Evolutionary conservation across 2,797 vertebrate species (phyloP).

Genomic region (Monodelphis domestica): DNA sequence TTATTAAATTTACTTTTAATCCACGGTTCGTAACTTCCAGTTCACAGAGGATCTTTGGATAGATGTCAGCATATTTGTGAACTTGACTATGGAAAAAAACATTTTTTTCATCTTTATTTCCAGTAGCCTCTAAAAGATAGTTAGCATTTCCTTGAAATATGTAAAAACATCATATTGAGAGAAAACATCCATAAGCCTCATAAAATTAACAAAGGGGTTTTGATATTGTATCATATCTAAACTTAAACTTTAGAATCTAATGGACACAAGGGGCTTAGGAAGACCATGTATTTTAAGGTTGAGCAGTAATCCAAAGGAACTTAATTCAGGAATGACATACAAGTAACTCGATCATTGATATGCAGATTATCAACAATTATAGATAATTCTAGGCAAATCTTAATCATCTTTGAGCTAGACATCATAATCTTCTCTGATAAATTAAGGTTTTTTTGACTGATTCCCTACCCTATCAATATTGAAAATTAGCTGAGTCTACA

Average conservation of each 20-base stretch:
- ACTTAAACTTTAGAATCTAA: neutral
- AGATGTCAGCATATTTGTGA: neutral
- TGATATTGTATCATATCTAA: neutral
- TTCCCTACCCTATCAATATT: neutral
- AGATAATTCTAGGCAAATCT: neutral
- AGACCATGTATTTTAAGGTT: neutral
- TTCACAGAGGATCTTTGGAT: neutral
- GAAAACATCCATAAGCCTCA: neutral
- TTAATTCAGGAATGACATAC: neutral
- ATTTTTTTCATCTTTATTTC: neutral
- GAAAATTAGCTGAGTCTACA: neutral
- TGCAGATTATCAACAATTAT: neutral
- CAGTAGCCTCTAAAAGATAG: neutral
- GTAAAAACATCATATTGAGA: neutral
- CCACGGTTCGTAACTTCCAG: neutral
- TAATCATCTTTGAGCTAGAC: neutral
- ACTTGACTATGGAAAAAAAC: neutral
- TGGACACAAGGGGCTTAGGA: neutral
- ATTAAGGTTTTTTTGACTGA: neutral
- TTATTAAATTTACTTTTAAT: neutral
- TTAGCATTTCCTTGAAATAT: neutral
- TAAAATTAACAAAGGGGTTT: neutral
- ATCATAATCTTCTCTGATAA: neutral
- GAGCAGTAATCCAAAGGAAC: neutral
- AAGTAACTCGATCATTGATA: neutral